Evolutionary conservation across 2,888 invertebrate species (phyloP), one percentile per base, ranked within the genome.

Genomic region (Coelopa pilipes): DNA sequence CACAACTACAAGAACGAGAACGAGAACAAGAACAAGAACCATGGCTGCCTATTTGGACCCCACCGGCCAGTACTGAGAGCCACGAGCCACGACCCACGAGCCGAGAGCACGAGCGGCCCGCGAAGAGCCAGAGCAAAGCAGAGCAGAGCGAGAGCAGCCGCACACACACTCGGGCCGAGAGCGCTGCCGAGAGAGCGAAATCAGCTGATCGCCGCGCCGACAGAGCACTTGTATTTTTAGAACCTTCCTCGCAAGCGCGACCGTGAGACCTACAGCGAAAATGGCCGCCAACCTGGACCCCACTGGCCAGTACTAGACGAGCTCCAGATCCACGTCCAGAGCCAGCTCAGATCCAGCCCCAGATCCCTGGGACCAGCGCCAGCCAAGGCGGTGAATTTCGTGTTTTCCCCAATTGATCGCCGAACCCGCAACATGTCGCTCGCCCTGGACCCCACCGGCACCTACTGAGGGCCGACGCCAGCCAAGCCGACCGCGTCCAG

Each of bases 1-100:
- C 2, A 34, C 4, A 34, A 34, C 19, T 62, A 12, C 17, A 53
- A 76, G 77, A 80, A 78, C 76, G 24, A 53, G 55, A n/a, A n/a
- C n/a, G n/a, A n/a, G n/a, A n/a, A n/a, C n/a, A n/a, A n/a, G 70
- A 79, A 78, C 78, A 75, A 75, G 78, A 81, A 34, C 77, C 78
- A 83, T 84, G 85, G 87, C 87, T 80, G 76, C 78, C 74, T 81
- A 83, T 78, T 82, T 87, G 82, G 87, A 87, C 82, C 87, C 87
- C 76, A 87, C 87, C 79, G 87, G 87, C 77, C 87, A 87, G 77
- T 87, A 87, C 78, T 87, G 65, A 80, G 66, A 60, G 66, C 68
- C n/a, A n/a, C n/a, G 45, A 65, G 55, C 5, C 11, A 5, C 46
- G 34, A 69, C 24, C 67, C n/a, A 19, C 13, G 19, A 69, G 73